Evolutionary conservation across 2,113 vertebrate species (phyloP).

Genomic region (Lophochroa leadbeateri): DNA sequence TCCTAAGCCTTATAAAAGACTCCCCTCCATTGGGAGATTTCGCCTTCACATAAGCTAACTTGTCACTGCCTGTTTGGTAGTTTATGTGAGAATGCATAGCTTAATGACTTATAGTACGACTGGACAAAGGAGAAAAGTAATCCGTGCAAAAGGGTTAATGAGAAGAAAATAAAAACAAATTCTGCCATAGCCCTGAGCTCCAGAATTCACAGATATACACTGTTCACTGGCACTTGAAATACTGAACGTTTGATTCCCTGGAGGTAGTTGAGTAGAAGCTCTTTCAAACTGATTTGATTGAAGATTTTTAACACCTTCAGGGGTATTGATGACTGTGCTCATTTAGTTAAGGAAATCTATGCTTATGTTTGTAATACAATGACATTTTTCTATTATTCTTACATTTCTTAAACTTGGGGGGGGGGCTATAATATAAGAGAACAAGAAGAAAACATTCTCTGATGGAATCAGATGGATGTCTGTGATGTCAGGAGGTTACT

Average conservation of each 20-base stretch:
- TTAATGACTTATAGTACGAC: background rate
- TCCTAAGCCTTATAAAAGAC: background rate
- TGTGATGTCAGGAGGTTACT: background rate
- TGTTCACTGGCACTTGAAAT: background rate
- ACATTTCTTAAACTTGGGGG: background rate
- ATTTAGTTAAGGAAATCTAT: background rate
- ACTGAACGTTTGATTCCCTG: background rate
- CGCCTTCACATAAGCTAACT: fast-evolving
- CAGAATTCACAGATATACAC: background rate
- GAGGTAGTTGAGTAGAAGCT: background rate
- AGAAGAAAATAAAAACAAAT: background rate
- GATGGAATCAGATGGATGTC: background rate
- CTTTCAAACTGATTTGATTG: background rate
- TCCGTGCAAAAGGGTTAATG: background rate
- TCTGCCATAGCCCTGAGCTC: background rate
- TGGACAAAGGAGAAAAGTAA: background rate
- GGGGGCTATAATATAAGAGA: background rate
- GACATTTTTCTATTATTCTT: background rate
- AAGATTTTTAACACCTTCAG: background rate
- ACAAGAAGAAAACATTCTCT: background rate
- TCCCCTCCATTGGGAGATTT: background rate
- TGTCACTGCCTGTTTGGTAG: fast-evolving
- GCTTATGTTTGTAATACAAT: background rate
- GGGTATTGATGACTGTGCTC: background rate
- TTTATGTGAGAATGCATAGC: fast-evolving